Percentiles rank a stretch among this genome's conserved stretches.
phyloP scores from a whole-genome alignment of 2,797 vertebrate genomes.

The Phoxinus dragarum region DNA sequence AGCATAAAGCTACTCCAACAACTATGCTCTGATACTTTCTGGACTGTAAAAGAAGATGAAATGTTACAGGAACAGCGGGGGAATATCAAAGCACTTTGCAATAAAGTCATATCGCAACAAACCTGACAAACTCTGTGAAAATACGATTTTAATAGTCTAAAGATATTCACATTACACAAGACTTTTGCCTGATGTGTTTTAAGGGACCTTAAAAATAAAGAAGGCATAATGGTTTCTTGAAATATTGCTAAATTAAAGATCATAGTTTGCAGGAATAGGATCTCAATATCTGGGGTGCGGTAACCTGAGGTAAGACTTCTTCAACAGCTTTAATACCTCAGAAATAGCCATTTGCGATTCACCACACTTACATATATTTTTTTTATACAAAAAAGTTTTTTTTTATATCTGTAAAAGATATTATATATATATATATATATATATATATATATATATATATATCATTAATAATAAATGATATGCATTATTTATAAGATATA shows the following conservation, averaged over 20 bases:
- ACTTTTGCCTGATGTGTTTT: neutral
- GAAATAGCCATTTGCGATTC: neutral
- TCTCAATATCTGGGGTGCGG: neutral
- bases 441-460: no score
- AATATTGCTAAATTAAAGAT: constrained; percentile 6
- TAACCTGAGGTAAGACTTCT: neutral
- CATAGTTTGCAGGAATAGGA: neutral
- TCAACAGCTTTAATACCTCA: neutral
- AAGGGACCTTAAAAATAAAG: neutral
- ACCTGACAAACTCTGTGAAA: neutral
- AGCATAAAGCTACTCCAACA: constrained; percentile 59
- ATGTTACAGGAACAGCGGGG: constrained; percentile 52
- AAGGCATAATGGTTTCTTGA: neutral
- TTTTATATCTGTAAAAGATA: no score
- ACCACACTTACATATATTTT: neutral
- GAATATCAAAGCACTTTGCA: constrained; percentile 45
- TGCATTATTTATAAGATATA: no score
- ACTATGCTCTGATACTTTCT: constrained; percentile 65
- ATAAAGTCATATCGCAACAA: constrained; percentile 20
- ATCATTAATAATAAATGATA: no score
- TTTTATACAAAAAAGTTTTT: no score
- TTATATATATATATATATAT: no score
- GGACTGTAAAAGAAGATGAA: constrained; percentile 59
- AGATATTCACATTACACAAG: neutral
- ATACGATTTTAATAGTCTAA: neutral